phyloP scores from a whole-genome alignment of 2,888 invertebrate species.

The Cantharis nigra region DNA sequence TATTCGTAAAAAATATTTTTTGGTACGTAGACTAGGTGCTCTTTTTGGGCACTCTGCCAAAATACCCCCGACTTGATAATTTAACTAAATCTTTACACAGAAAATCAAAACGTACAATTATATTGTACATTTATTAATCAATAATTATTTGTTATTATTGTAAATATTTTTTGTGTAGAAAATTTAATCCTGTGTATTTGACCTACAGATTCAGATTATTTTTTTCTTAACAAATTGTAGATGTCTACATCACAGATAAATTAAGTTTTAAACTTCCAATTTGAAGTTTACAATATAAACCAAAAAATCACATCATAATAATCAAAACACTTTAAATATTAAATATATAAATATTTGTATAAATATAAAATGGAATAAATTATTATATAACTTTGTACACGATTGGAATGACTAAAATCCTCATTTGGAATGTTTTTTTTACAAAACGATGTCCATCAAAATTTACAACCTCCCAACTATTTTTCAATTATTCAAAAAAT shows the following conservation, averaged over 20 bases:
- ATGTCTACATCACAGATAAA: slow-evolving; percentile 43
- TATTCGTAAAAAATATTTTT: slow-evolving; percentile 46
- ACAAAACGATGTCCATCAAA: background rate
- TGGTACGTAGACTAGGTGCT: slow-evolving; percentile 49
- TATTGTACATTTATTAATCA: slow-evolving; percentile 30
- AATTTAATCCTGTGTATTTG: slow-evolving; percentile 49
- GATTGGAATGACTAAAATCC: background rate
- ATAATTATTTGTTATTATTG: slow-evolving; percentile 45
- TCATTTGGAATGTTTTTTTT: background rate
- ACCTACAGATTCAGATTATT: slow-evolving; percentile 36
- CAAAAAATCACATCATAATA: background rate
- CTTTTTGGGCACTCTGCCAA: slow-evolving; percentile 44
- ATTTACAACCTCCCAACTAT: background rate
- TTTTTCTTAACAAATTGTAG: slow-evolving; percentile 27
- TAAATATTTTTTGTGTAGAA: slow-evolving; percentile 45
- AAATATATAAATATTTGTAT: background rate
- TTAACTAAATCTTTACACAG: slow-evolving; percentile 37
- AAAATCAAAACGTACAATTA: slow-evolving; percentile 35
- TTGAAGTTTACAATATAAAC: slow-evolving; percentile 23
- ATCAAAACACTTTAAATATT: slow-evolving; percentile 10
- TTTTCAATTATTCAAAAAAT: background rate
- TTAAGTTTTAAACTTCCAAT: slow-evolving; percentile 28
- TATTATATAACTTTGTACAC: slow-evolving; percentile 2
- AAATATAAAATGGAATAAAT: slow-evolving; percentile 2
- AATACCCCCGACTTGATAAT: slow-evolving; percentile 39